A percentile compares a stretch with the other conserved stretches of the same genome.
Conservation (phyloP, 2,888 invertebrate species). For the Eupeodes latifasciatus region DNA sequence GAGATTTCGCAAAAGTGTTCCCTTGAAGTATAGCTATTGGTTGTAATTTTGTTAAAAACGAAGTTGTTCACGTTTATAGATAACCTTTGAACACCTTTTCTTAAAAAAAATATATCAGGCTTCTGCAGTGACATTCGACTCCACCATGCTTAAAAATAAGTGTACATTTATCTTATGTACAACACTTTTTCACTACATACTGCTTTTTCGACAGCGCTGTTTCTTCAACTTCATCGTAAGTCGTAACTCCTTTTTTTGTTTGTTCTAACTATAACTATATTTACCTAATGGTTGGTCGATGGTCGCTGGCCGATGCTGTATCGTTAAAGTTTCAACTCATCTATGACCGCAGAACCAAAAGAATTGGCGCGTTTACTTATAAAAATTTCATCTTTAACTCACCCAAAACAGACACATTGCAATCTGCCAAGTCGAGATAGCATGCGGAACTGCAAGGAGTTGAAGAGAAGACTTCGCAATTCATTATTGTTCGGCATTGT, state of each 20-base stretch:
- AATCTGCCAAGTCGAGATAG: background rate
- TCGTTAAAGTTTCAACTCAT: conserved; percentile 10
- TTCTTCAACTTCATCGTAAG: background rate
- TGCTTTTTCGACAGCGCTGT: background rate
- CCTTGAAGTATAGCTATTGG: too few species aligned
- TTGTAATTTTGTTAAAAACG: too few species aligned
- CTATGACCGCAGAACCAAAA: conserved; percentile 53
- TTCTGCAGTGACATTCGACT: too few species aligned
- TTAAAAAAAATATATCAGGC: too few species aligned
- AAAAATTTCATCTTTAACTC: conserved; percentile 67
- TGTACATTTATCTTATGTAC: background rate
- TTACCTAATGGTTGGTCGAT: background rate
- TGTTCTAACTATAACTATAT: background rate
- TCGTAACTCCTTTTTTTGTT: background rate
- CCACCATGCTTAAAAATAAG: too few species aligned
- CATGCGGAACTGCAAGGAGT: background rate
- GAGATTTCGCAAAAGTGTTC: too few species aligned
- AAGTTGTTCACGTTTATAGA: too few species aligned
- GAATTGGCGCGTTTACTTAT: conserved; percentile 52
- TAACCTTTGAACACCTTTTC: too few species aligned
- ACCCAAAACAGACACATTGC: conserved; percentile 5
- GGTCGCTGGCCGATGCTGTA: background rate
- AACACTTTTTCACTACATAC: background rate
- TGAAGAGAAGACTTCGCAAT: conserved; percentile 56
- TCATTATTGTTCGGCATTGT: conserved; percentile 70